Base-by-base conservation (phyloP, 2,113 vertebrate species). In the Oryzias woworae region DNA sequence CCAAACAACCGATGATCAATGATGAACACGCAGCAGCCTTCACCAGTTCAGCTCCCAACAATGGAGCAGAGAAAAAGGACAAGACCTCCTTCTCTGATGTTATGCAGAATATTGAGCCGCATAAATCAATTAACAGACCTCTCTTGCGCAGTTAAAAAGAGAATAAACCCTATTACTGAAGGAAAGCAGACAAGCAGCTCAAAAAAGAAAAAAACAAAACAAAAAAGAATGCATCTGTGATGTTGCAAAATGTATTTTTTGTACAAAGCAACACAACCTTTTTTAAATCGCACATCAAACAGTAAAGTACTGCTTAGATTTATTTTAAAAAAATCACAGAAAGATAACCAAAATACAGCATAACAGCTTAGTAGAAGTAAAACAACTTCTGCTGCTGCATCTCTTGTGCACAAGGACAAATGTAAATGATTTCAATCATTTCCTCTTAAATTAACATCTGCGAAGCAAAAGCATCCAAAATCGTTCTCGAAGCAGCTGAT, bases 1-100 rank as follows among this genome's bases (percentile, higher is more conserved):
- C 28, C 13, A 45, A 31, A 53, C 17, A 53, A 18, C 42, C 5
- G 42, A 28, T 44, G 41, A 53, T 53, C 48, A 62, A 44, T 62
- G 43, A 62, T 52, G 23, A 45, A 53, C 53, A 24, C 26, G 36
- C 13, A 15, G 16, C 31, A 1, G 48, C 31, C 48, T 62, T 51
- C 31, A 14, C 24, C 48, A 17, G 22, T 26, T 14, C 18, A 7
- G n/a, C 49, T 51, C 51, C 15, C 10, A 54, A 54, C 28, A 47
- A 54, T 17, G 15, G 54, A 13, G 23, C n/a, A 24, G 18, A 51
- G 43, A 53, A 47, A 54, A n/a, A 44, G 42, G 52, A 53, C 41
- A 18, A 43, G 43, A 6, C 36, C 4, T 18, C 36, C 15, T 42
- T 45, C 1, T 16, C 16, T 53, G 41, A 17, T 20, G 46, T 47